A percentile compares a stretch with the other conserved stretches of the same genome.
phyloP scores from a whole-genome alignment of 1,140 invertebrate genomes.

The Aleiodes sp. region DNA sequence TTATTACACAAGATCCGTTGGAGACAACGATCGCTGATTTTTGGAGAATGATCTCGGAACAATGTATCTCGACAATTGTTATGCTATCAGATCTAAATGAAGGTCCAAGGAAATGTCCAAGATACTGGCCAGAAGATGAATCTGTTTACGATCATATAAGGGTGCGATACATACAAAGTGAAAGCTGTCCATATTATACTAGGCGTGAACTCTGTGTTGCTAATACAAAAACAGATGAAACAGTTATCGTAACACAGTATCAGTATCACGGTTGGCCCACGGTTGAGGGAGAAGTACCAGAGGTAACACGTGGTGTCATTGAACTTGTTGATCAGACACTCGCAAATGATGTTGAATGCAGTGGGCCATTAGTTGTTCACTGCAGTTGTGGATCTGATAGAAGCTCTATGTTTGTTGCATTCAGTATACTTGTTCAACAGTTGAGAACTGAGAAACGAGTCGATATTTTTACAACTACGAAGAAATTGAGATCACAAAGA shows the following conservation, averaged over 20 bases:
- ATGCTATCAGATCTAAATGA: constrained; percentile 93
- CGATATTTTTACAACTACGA: constrained; percentile 84
- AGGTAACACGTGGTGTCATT: constrained; percentile 83
- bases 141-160: constrained; percentile 82
- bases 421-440: constrained; percentile 86
- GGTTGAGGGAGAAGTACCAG: constrained; percentile 85
- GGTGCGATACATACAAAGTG: constrained; percentile 86
- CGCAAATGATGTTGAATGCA: constrained; percentile 65
- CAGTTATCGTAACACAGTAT: constrained; percentile 80
- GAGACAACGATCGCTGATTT: constrained; percentile 91
- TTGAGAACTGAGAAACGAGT: constrained; percentile 82
- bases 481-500: constrained; percentile 85
- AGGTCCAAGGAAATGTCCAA: constrained; percentile 80
- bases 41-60: constrained; percentile 96
- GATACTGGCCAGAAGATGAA: constrained; percentile 94
- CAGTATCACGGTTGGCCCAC: constrained; percentile 92
- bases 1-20: constrained; percentile 94
- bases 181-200: constrained; percentile 88
- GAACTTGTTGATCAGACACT: constrained; percentile 80
- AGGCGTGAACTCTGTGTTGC: constrained; percentile 83
- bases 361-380: constrained; percentile 79
- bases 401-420: constrained; percentile 87
- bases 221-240: constrained; percentile 78
- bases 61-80: constrained; percentile 89
- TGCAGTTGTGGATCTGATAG: constrained; percentile 87